Conservation (phyloP, 2,888 invertebrate species). For the Ecdyonurus torrentis region DNA sequence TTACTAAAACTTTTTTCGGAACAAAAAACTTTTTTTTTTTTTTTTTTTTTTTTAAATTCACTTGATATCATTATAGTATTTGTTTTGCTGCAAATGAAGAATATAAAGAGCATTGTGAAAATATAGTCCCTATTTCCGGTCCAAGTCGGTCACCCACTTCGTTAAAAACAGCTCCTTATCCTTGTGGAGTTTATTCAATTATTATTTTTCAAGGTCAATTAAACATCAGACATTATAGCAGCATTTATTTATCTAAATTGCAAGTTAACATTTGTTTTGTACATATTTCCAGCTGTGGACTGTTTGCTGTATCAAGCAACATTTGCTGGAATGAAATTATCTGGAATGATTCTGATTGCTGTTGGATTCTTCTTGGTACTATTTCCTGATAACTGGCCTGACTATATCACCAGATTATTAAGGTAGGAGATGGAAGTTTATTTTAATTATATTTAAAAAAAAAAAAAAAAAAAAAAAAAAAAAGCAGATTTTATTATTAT, state of each 20-base stretch:
- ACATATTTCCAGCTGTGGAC: slow-evolving; percentile 57
- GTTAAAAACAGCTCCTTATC: no score
- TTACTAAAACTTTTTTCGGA: no score
- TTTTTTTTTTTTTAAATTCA: no score
- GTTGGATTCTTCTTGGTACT: slow-evolving; percentile 86
- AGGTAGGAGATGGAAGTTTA: slow-evolving; percentile 36
- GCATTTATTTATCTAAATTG: neutral
- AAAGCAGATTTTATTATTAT: no score
- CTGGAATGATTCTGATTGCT: slow-evolving; percentile 80
- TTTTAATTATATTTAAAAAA: neutral
- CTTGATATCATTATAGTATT: no score
- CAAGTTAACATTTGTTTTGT: slow-evolving; percentile 6
- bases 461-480: neutral
- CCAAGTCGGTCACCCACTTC: no score
- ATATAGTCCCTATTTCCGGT: no score
- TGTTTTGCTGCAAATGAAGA: no score
- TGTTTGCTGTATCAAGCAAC: slow-evolving; percentile 68
- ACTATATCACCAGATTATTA: slow-evolving; percentile 76
- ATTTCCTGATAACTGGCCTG: slow-evolving; percentile 94
- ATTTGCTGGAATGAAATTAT: slow-evolving; percentile 87
- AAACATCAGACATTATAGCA: neutral
- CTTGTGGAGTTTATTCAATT: no score
- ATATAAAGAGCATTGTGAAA: no score
- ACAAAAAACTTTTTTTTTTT: no score
- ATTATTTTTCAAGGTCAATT: neutral